Evolutionary conservation across 23 tunicate species (phyloP), one percentile per base, ranked within the genome.

Genomic region (Clavelina lepadiformis): DNA sequence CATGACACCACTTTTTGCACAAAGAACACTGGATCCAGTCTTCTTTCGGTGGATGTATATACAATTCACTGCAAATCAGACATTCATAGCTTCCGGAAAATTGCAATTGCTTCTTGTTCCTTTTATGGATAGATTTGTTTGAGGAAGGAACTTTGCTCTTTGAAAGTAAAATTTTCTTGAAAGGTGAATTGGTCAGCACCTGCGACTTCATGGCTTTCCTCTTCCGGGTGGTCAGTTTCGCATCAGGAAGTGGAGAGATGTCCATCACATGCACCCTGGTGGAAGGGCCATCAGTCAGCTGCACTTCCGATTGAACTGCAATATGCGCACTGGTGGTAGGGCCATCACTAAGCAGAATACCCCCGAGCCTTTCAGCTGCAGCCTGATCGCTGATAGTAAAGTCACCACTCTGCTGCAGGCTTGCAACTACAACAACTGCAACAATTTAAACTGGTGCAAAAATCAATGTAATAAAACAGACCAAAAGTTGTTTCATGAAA

Each of bases 1-100:
- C 68, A 63, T 63, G 68, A 27, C 68, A 63, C 68, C 68, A 63
- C 22, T 63, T 13, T 27, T 63, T 63, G 50, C 68, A 63, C 11
- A 7, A 6, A 63, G 7, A 8, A 21, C 68, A 63, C 25, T 63
- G 32, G 29, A 63, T 63, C 68, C 68, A 63, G 25, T 63, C 68
- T 21, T 63, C 68, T 35, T 35, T 63, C 29, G 68, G 68, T 34
- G 49, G 68, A 63, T 63, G 49, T 3, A 18, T 29, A 36, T 35
- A 63, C 6, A 36, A 13, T 34, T 35, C 50, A 34, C 24, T 23
- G 25, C 68, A 63, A 35, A 63, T 18, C 18, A 63, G 6, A 33
- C 68, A 63, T 13, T 35, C 11, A 35, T 36, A 63, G 19, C 38
- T n/a, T 11, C 59, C 59, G 7, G 22, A 11, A 11, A 15, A 6